Evolutionary conservation across 1,140 invertebrate species (phyloP), one percentile per base, ranked within the genome.

Genomic region (Oryzaephilus surinamensis): DNA sequence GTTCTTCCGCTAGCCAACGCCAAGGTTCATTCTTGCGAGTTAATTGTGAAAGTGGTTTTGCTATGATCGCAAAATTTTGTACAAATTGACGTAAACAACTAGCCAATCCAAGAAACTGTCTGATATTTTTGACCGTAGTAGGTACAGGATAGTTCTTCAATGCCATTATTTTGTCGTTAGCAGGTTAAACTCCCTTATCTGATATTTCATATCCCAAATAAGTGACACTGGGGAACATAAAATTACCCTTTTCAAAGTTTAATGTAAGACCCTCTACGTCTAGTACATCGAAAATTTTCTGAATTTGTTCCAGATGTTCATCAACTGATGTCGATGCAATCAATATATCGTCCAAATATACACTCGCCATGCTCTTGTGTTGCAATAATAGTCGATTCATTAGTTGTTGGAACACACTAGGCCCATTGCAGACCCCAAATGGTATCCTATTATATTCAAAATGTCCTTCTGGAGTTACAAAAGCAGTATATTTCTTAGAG

Each of bases 351-450:
- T 32, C 30, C 30, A 32, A 12, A 16, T 19, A 19, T 8, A 19
- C 31, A n/a, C n/a, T n/a, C n/a, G n/a, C n/a, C n/a, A n/a, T n/a
- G n/a, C n/a, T n/a, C n/a, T n/a, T n/a, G n/a, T n/a, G n/a, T n/a
- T n/a, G n/a, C n/a, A n/a, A n/a, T n/a, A n/a, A n/a, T n/a, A n/a
- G n/a, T 2, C 32, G 34, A 28, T 58, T 54, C 4, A 67, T 60
- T 6, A 61, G 45, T 19, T 51, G 35, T 38, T 65, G 56, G 35
- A 68, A 68, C 1, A 54, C 50, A 10, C 55, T 38, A 0, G 65
- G 56, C 5, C 48, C 45, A 37, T 55, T 52, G n/a, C 27, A 20
- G 27, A 34, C 27, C 26, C 48, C 41, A 28, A 55, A 46, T 6
- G 52, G 51, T 41, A 58, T 52, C 11, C 51, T 15, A 11, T 46